Evolutionary conservation across 2,113 vertebrate species (phyloP).

Genomic region (Spea multiplicata): DNA sequence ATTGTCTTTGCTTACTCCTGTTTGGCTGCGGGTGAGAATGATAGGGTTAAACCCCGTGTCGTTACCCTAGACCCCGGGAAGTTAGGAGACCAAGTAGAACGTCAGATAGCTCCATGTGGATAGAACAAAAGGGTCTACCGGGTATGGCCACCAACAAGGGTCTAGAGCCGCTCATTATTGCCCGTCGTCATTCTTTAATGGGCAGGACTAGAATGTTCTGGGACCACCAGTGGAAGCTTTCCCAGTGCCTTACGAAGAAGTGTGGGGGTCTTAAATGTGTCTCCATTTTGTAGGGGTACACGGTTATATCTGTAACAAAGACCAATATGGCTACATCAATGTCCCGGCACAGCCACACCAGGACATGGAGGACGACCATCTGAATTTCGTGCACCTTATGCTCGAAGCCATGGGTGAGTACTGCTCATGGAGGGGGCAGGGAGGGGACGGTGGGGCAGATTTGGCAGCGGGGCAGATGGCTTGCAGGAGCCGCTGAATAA

Average conservation of each 20-base stretch:
- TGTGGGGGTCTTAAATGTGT: too few species aligned
- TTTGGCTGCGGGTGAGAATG: constrained; percentile 73
- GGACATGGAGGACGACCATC: constrained; percentile 77
- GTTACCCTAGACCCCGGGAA: too few species aligned
- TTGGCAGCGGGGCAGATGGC: not conserved
- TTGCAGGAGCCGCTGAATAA: too few species aligned
- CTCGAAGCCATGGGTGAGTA: constrained; percentile 85
- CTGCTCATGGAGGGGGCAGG: accelerated
- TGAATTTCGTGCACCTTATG: constrained; percentile 88
- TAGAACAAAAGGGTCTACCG: too few species aligned
- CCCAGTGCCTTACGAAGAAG: too few species aligned
- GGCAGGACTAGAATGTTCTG: too few species aligned
- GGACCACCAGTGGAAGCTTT: too few species aligned
- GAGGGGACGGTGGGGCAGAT: not conserved
- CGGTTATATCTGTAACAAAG: constrained; percentile 83
- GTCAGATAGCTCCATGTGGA: too few species aligned
- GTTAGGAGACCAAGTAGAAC: too few species aligned
- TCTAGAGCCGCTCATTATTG: too few species aligned
- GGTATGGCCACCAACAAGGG: too few species aligned
- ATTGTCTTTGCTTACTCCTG: constrained; percentile 92
- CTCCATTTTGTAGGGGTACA: constrained; percentile 67
- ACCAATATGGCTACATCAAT: constrained; percentile 86
- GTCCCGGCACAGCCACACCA: constrained; percentile 82
- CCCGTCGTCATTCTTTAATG: too few species aligned
- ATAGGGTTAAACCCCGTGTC: not conserved